Conservation (phyloP, 2,113 vertebrate species). For the Anarhynchus alexandrinus region DNA sequence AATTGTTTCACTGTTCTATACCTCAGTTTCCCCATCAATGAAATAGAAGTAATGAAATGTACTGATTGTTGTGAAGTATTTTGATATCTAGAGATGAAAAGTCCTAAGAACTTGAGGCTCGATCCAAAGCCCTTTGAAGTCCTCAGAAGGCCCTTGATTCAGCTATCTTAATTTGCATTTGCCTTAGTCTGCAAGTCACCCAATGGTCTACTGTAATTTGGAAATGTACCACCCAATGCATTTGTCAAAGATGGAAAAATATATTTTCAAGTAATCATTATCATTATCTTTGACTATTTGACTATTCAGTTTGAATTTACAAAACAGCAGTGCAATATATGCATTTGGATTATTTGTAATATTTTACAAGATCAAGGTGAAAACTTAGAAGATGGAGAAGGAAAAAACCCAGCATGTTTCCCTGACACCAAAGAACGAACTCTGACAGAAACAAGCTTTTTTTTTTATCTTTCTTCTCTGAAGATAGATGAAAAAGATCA, state of each 20-base stretch:
- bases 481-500: conserved; percentile 73
- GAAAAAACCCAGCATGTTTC: conserved; percentile 61
- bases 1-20: background rate
- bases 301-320: conserved; percentile 48
- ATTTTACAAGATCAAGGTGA: conserved; percentile 68
- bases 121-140: conserved; percentile 50
- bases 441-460: conserved; percentile 61
- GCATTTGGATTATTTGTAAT: conserved; percentile 63
- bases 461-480: conserved; percentile 65
- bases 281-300: conserved; percentile 28
- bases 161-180: conserved; percentile 39
- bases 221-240: background rate
- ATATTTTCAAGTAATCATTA: background rate
- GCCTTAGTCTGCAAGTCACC: conserved; percentile 33
- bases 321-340: conserved; percentile 32
- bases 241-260: background rate
- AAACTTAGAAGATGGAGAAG: conserved; percentile 41
- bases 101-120: conserved; percentile 40
- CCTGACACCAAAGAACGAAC: conserved; percentile 55
- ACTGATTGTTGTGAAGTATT: conserved; percentile 48
- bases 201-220: background rate
- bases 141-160: conserved; percentile 43
- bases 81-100: conserved; percentile 58
- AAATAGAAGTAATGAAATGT: conserved; percentile 13
- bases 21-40: conserved; percentile 32